Evolutionary conservation across 2,113 vertebrate genomes (phyloP).

Genomic region (Myrmophylax atrothorax): DNA sequence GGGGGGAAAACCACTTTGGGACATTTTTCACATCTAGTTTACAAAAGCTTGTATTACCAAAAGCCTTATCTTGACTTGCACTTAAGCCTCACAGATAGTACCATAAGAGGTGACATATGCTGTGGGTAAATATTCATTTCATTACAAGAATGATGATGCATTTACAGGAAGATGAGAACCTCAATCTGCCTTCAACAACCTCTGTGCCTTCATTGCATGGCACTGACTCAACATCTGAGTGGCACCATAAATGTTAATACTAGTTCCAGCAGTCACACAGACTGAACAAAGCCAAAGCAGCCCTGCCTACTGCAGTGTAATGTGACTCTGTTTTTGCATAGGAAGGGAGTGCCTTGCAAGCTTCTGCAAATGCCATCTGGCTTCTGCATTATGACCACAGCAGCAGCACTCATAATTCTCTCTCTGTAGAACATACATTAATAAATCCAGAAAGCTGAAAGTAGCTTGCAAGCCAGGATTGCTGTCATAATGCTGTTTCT

Average conservation of each 20-base stretch:
- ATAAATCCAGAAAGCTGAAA: constrained; percentile 5
- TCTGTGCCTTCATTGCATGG: neutral
- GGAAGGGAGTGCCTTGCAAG: neutral
- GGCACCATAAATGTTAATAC: neutral
- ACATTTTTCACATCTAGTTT: neutral
- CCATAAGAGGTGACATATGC: neutral
- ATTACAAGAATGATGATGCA: neutral
- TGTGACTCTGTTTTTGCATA: neutral
- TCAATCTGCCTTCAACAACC: neutral
- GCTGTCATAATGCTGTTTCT: neutral
- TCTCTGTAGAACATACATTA: neutral
- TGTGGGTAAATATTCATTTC: neutral
- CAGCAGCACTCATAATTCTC: constrained; percentile 13
- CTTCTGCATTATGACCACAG: constrained; percentile 9
- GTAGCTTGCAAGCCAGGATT: neutral
- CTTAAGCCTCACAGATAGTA: neutral
- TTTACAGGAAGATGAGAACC: neutral
- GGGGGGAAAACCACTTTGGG: fast-evolving
- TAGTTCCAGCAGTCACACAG: constrained; percentile 12
- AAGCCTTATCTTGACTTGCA: neutral
- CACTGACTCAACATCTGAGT: neutral
- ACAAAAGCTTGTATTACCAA: neutral
- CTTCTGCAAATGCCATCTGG: constrained; percentile 39
- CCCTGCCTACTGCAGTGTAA: neutral
- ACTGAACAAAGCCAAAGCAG: neutral